These are phyloP conservation scores for Megaustenia siamemsis DNA, from an alignment of 2,888 invertebrate genomes.

Conservation along the genomic window DNA sequence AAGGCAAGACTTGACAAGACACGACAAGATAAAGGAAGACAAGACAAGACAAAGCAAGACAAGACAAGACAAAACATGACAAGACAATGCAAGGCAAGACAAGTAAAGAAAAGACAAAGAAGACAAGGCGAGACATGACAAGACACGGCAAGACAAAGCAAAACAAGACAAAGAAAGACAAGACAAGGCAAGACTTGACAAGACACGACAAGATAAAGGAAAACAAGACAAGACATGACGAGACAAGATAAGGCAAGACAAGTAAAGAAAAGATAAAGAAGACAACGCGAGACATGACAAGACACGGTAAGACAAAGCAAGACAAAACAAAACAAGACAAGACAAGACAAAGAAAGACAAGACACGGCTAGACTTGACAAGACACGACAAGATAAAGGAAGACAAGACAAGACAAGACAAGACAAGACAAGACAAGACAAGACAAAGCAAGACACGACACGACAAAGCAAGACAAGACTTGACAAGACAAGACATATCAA, in stretches of 20 bases:
- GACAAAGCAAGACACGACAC: not conserved
- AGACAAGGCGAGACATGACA: not conserved
- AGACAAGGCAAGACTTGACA: not conserved
- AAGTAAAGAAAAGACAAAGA: no score
- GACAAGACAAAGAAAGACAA: not conserved
- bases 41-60: no score
- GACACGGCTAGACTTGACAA: not conserved
- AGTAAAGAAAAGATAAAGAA: no score
- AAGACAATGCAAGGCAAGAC: no score
- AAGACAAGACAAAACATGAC: no score
- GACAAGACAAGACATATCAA: conserved; percentile 19
- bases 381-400: not conserved
- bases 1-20: no score
- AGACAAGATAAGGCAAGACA: not conserved
- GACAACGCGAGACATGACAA: not conserved
- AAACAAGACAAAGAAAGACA: no score
- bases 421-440: not conserved
- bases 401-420: not conserved
- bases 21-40: no score
- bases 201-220: not conserved
- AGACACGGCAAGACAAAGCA: no score
- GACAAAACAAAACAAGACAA: not conserved
- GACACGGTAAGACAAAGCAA: not conserved
- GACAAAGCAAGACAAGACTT: not conserved
- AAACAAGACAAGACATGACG: not conserved